These are phyloP conservation scores for Wiebesia pumilae DNA, from an alignment of 1,140 invertebrate species.

Conservation along the genomic window DNA sequence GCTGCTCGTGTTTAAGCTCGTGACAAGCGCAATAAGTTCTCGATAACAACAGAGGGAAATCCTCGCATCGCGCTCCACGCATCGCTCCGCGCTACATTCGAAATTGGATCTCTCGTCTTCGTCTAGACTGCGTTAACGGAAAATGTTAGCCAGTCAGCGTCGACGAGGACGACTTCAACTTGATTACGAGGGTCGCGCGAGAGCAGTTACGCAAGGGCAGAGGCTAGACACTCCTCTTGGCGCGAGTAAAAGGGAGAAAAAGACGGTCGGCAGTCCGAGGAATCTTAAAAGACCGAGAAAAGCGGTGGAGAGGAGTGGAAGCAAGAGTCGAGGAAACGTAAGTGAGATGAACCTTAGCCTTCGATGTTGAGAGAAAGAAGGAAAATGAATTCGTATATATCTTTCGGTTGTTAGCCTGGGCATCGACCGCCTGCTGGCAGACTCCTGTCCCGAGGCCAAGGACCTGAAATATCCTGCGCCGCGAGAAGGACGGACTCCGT, in stretches of 20 bases:
- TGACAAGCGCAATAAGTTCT: neutral
- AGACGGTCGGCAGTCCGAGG: neutral
- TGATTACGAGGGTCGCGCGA: neutral
- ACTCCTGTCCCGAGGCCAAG: slow-evolving; percentile 67
- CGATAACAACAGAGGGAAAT: neutral
- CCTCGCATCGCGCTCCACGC: neutral
- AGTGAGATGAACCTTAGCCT: slow-evolving; percentile 37
- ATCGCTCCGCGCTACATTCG: neutral
- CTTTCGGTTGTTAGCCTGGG: slow-evolving; percentile 69
- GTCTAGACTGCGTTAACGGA: neutral
- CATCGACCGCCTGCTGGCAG: slow-evolving; percentile 71
- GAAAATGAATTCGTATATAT: slow-evolving; percentile 54
- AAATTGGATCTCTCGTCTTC: slow-evolving; percentile 36
- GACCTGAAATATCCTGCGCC: slow-evolving; percentile 59
- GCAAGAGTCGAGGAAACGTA: slow-evolving; percentile 30
- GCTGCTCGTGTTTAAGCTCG: neutral
- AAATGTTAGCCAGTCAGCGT: neutral
- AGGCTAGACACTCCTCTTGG: neutral
- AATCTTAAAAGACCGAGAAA: slow-evolving; percentile 10
- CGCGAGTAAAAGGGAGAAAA: neutral
- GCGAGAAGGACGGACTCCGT: slow-evolving; percentile 23
- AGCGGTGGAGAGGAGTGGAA: neutral
- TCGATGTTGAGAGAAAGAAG: slow-evolving; percentile 10
- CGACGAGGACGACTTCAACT: neutral
- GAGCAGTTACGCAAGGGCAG: slow-evolving; percentile 22